Evolutionary conservation across 2,888 invertebrate species (phyloP).

Genomic region (Agrotis exclamationis): DNA sequence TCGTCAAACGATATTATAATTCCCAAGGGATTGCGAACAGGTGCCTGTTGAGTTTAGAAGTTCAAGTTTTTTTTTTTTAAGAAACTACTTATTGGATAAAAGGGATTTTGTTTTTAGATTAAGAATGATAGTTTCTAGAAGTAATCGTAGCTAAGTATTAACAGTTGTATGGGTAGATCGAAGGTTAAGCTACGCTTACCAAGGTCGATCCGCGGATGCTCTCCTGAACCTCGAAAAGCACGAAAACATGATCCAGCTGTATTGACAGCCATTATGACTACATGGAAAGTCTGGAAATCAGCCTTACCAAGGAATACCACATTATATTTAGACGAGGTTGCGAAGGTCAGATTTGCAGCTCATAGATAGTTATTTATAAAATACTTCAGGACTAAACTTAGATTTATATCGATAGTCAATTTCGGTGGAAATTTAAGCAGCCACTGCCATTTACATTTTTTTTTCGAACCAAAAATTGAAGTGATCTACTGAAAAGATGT

Average conservation of each 20-base stretch:
- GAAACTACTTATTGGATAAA: background rate
- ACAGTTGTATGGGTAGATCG: background rate
- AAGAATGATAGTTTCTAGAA: background rate
- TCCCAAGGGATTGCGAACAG: constrained; percentile 35
- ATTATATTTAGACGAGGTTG: no score
- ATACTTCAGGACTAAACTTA: no score
- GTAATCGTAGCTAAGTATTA: no score
- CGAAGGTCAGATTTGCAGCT: no score
- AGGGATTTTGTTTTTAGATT: background rate
- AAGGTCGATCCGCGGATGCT: background rate
- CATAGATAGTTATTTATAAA: no score
- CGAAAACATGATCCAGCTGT: background rate
- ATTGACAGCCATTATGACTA: background rate
- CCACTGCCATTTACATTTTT: no score
- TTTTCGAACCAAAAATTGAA: no score
- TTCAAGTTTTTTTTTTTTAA: constrained; percentile 7
- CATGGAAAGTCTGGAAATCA: no score
- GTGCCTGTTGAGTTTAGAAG: constrained; percentile 39
- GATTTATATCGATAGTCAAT: no score
- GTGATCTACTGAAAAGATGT: no score
- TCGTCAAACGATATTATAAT: constrained; percentile 56
- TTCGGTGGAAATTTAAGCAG: no score
- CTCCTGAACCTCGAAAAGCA: background rate
- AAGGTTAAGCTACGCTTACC: background rate
- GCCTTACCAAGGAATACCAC: no score